Evolutionary conservation across 2,797 vertebrate genomes (phyloP).

Genomic region (Decapterus maruadsi): DNA sequence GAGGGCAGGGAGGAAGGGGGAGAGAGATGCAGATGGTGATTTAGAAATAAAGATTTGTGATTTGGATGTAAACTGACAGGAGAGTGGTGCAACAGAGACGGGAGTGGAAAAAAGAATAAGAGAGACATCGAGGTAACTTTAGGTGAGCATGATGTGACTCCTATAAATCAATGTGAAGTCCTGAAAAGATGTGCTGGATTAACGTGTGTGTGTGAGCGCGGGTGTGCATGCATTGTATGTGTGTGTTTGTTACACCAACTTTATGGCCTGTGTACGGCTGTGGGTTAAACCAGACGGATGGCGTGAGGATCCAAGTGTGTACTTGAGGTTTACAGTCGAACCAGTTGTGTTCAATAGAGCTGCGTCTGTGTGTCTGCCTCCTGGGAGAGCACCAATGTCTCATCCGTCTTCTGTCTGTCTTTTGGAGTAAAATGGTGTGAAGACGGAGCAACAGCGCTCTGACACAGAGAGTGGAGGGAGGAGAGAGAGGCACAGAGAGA

Average conservation of each 20-base stretch:
- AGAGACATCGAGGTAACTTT: conserved; percentile 26
- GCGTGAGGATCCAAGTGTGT: not conserved
- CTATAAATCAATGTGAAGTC: conserved; percentile 64
- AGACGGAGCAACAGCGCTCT: not conserved
- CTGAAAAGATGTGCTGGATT: conserved; percentile 34
- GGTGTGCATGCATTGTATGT: not conserved
- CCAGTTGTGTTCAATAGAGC: conserved; percentile 14
- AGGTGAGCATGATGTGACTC: conserved; percentile 22
- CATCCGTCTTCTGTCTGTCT: conserved; percentile 29
- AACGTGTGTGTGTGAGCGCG: not conserved
- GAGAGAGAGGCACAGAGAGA: not conserved
- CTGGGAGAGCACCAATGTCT: conserved; percentile 2
- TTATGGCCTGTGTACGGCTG: not conserved
- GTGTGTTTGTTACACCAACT: not conserved
- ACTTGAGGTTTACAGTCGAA: conserved; percentile 9
- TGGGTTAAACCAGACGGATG: conserved; percentile 11
- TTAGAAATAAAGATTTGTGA: conserved; percentile 55
- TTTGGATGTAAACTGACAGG: conserved; percentile 42
- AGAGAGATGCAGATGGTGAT: conserved; percentile 42
- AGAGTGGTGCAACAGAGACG: conserved; percentile 12
- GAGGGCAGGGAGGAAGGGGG: conserved; percentile 38
- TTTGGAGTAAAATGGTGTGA: conserved; percentile 12
- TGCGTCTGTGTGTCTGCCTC: not conserved
- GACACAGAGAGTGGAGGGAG: not conserved
- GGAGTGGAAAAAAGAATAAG: conserved; percentile 8